Percentiles rank a stretch among this genome's conserved stretches.
Evolutionary conservation across 2,888 invertebrate species (phyloP).

Genomic region (Sesamia inferens): DNA sequence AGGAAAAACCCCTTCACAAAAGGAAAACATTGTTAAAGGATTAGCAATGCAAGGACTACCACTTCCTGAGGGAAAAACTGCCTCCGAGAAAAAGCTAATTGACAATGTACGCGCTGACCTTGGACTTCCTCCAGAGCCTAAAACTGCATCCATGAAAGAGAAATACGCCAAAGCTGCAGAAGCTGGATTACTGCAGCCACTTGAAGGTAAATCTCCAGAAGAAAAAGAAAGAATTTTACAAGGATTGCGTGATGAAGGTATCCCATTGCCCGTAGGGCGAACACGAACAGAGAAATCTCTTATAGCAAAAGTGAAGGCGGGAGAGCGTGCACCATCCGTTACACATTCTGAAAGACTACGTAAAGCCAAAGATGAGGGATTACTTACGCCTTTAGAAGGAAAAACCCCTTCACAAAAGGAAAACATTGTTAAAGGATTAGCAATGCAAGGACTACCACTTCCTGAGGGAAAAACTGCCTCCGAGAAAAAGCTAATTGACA

Average conservation of each 20-base stretch:
- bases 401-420: not conserved
- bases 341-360: not conserved
- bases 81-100: not conserved
- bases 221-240: not conserved
- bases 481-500: not conserved
- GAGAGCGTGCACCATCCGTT: not conserved
- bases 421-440: conserved; percentile 10
- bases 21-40: not conserved
- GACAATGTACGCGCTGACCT: not conserved
- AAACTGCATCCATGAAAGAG: conserved; percentile 1
- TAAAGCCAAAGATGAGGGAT: not conserved
- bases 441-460: conserved; percentile 39
- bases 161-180: not conserved
- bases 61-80: not conserved
- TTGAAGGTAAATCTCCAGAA: not conserved
- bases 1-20: not conserved
- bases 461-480: conserved; percentile 23
- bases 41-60: not conserved
- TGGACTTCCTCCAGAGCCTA: not conserved
- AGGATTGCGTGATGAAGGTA: not conserved
- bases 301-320: not conserved
- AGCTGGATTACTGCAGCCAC: not conserved
- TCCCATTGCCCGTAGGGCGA: not conserved
- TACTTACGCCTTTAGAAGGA: conserved; percentile 38
- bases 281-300: not conserved